A percentile compares a stretch with the other conserved stretches of the same genome.
Conservation (phyloP, 2,113 vertebrate genomes). For the Ptilorrhoa leucosticta region DNA sequence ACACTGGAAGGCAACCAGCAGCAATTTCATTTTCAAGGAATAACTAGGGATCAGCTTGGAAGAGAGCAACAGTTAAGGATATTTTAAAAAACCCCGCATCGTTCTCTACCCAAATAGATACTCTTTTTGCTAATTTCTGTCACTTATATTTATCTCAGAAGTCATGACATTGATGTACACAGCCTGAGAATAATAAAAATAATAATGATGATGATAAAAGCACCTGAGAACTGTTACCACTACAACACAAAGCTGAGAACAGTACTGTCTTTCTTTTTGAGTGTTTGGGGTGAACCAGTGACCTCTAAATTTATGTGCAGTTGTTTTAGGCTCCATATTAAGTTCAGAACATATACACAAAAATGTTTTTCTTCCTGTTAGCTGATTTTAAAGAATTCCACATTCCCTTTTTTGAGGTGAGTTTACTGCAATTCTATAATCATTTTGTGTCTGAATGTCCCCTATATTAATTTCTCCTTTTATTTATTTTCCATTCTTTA, state of each 20-base stretch:
- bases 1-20: background rate
- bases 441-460: background rate
- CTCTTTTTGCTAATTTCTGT: background rate
- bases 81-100: rapidly evolving
- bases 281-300: background rate
- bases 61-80: background rate
- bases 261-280: background rate
- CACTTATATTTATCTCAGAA: background rate
- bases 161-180: background rate
- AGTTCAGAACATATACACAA: background rate
- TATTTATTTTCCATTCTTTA: background rate
- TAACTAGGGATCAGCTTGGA: background rate
- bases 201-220: background rate
- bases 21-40: background rate
- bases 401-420: background rate
- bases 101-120: background rate
- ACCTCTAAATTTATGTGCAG: background rate
- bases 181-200: background rate
- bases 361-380: background rate
- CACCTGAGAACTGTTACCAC: background rate
- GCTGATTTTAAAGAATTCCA: background rate
- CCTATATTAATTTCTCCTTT: background rate
- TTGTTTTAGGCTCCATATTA: background rate
- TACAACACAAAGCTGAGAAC: background rate
- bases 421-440: background rate